These are phyloP conservation scores for Lepidurus packardi DNA, from an alignment of 1,140 invertebrate species.

Conservation along the genomic window DNA sequence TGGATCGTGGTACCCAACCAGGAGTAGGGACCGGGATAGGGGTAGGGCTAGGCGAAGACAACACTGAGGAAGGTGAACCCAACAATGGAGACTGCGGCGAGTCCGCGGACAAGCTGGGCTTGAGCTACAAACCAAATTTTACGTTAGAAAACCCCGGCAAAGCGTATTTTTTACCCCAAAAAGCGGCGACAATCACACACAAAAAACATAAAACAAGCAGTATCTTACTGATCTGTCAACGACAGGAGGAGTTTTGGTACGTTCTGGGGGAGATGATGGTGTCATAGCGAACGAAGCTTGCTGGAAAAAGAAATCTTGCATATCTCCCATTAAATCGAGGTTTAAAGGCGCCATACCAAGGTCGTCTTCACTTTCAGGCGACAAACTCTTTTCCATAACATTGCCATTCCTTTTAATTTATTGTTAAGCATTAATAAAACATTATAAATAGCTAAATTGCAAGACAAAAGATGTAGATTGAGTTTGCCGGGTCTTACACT, in stretches of 20 bases:
- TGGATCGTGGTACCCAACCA: not conserved
- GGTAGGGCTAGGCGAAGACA: conserved; percentile 28
- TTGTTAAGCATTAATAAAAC: conserved; percentile 51
- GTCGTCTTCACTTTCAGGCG: conserved; percentile 39
- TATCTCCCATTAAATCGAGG: conserved; percentile 61
- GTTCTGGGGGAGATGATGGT: conserved; percentile 40
- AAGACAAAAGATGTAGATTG: conserved; percentile 14
- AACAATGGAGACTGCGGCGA: conserved; percentile 36
- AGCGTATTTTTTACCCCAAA: not conserved
- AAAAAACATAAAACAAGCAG: conserved; percentile 19
- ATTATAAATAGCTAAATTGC: conserved; percentile 35
- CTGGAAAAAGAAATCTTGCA: conserved; percentile 55
- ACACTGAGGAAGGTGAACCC: conserved; percentile 34
- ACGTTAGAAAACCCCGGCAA: conserved; percentile 44
- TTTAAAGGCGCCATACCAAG: conserved; percentile 49
- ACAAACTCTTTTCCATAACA: conserved; percentile 49
- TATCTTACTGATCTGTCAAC: conserved; percentile 53
- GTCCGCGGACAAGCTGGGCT: conserved; percentile 30
- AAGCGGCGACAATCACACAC: conserved; percentile 29
- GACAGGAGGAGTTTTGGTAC: conserved; percentile 44
- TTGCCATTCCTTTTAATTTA: conserved; percentile 42
- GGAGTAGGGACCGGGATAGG: not conserved
- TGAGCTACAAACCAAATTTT: conserved; percentile 39
- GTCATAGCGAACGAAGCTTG: conserved; percentile 40
- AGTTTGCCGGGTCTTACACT: conserved; percentile 28